These are phyloP conservation scores for Ctenomys sociabilis DNA, from an alignment of 2,113 vertebrate genomes.

Conservation along the genomic window DNA sequence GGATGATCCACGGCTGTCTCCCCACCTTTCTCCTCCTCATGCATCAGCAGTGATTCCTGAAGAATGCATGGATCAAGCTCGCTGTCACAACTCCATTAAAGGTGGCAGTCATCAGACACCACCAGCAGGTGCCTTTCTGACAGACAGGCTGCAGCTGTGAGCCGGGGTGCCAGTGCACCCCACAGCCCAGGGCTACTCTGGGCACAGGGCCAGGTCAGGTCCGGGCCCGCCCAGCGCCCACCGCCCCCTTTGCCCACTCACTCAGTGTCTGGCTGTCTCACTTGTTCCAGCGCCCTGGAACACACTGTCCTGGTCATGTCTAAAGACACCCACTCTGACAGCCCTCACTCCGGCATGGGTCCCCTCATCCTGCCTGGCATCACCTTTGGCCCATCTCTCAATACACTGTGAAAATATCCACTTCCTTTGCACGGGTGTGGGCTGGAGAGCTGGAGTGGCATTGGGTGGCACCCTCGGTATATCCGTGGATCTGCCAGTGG, in stretches of 20 bases:
- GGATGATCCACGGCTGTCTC: accelerated
- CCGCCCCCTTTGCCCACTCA: accelerated
- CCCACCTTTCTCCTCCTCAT: neutral
- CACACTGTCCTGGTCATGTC: neutral
- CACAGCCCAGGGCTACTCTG: accelerated
- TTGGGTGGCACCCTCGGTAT: neutral
- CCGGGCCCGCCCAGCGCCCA: accelerated
- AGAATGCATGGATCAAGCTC: accelerated
- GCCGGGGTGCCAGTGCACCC: neutral
- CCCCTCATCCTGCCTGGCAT: accelerated
- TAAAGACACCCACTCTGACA: accelerated
- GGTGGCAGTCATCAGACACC: neutral
- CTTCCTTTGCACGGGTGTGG: neutral
- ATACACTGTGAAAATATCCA: accelerated
- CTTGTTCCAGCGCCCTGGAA: neutral
- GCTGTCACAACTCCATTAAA: slow-evolving; percentile 51
- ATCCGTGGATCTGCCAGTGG: accelerated
- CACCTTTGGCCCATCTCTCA: accelerated
- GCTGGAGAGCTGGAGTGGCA: neutral
- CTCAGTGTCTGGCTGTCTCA: accelerated
- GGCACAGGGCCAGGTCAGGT: neutral
- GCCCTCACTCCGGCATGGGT: accelerated
- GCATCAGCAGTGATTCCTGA: neutral
- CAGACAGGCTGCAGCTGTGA: neutral
- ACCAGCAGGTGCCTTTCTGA: neutral